Evolutionary conservation across 2,888 invertebrate genomes (phyloP).

Genomic region (Phyto melanocephala): DNA sequence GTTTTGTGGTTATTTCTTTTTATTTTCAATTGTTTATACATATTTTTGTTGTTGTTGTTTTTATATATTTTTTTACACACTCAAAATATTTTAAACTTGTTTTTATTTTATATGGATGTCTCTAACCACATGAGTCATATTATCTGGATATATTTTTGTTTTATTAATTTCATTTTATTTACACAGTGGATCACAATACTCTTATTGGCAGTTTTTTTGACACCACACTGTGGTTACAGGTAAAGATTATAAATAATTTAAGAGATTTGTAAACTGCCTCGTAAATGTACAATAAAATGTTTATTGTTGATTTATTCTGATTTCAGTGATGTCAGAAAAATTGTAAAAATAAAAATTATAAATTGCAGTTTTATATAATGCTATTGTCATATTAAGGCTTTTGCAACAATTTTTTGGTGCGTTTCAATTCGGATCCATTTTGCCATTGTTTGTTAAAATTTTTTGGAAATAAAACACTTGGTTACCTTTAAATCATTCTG

Average conservation of each 20-base stretch:
- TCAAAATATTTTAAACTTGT: neutral
- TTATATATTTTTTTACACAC: neutral
- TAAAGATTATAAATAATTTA: neutral
- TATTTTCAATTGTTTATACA: neutral
- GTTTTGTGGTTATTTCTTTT: neutral
- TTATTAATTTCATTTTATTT: neutral
- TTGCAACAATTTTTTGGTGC: too few species aligned
- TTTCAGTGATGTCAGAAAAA: too few species aligned
- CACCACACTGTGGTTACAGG: constrained; percentile 8
- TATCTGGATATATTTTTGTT: neutral
- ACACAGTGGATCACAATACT: neutral
- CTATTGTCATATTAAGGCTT: too few species aligned
- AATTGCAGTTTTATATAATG: too few species aligned
- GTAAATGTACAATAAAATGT: too few species aligned
- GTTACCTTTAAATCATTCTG: too few species aligned
- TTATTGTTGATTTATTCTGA: too few species aligned
- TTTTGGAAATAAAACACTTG: too few species aligned
- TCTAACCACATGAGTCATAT: constrained; percentile 43
- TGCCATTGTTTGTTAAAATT: too few species aligned
- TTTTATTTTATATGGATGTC: constrained; percentile 1
- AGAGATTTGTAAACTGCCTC: neutral
- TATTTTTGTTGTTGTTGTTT: too few species aligned
- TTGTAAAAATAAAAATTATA: too few species aligned
- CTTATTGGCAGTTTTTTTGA: neutral
- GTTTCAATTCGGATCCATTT: too few species aligned